These are phyloP conservation scores for Apis dorsata DNA, from an alignment of 1,140 invertebrate species.

Conservation along the genomic window DNA sequence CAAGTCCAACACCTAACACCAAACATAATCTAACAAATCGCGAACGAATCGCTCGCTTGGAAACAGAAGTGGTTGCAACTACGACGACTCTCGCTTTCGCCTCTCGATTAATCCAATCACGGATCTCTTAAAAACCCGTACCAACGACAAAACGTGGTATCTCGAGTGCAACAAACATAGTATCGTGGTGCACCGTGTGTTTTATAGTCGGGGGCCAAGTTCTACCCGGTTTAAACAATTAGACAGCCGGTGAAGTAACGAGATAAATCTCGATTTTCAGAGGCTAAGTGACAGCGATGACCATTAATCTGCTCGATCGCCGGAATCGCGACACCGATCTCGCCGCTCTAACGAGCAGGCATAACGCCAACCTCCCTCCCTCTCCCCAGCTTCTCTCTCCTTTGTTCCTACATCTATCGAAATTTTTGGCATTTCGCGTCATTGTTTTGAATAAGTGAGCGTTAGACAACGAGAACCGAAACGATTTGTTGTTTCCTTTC, in stretches of 20 bases:
- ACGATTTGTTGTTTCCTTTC: too few species aligned
- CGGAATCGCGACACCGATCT: conserved; percentile 65
- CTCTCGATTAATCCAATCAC: conserved; percentile 4
- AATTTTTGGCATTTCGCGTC: neutral
- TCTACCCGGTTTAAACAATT: conserved; percentile 57
- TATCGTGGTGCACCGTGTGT: neutral
- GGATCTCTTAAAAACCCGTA: too few species aligned
- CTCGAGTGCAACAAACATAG: neutral
- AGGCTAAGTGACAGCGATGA: conserved; percentile 66
- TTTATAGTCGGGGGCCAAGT: neutral
- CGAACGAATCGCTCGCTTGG: neutral
- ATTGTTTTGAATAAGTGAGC: too few species aligned
- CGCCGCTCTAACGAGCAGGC: conserved; percentile 63
- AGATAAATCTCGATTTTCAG: conserved; percentile 66
- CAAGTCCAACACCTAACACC: neutral
- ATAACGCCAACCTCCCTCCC: conserved; percentile 56
- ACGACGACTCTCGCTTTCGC: conserved; percentile 4
- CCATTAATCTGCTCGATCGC: conserved; percentile 65
- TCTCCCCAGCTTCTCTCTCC: neutral
- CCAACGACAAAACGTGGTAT: too few species aligned
- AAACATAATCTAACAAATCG: conserved; percentile 8
- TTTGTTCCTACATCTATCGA: neutral
- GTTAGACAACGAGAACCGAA: too few species aligned
- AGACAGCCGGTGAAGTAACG: conserved; percentile 38
- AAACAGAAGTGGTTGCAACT: neutral